Base-by-base conservation (phyloP, 2,888 invertebrate genomes). In the Teinopalpus imperialis region DNA sequence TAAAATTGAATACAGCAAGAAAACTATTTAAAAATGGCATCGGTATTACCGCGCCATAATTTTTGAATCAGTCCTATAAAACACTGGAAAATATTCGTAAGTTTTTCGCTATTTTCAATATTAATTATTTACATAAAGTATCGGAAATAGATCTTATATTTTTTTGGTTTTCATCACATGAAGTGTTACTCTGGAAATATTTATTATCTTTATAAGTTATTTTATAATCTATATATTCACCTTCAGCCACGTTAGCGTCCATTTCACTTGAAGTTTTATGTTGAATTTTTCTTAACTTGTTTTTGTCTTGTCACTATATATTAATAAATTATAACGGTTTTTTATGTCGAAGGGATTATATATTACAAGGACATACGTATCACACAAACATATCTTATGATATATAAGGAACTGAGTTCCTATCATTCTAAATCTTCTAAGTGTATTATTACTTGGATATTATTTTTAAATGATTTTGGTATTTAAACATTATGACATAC, bases 161-260 rank as follows among this genome's bases (percentile, higher is more conserved):
- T 74, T 85, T 86, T 86, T 83, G 85, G 83, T 85, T 83, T 70
- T 76, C 81, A 87, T 87, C 86, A 87, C 87, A 83, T 80, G 70
- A 75, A 78, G 72, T 78, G 76, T 71, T 67, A 71, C 81, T 82
- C 57, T 75, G 76, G 79, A 80, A 81, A 81, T 77, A 79, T 76
- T 66, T 77, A 79, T 76, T 66, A 57, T 63, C 65, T 68, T 59
- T 56, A 57, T 39, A 43, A 36, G 3, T 64, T 64, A 60, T 53
- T 45, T 32, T 40, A 32, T 26, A 34, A 69, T 67, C 74, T 81
- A 81, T 67, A n/a, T n/a, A 74, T 72, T 72, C 69, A 69, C 69
- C 74, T 63, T 63, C 50, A 49, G 51, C 59, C 60, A 56, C 59
- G 47, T 48, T 44, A 54, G 52, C 52, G 56, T 66, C 60, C 59